A percentile compares a stretch with the other conserved stretches of the same genome.
Conservation (phyloP, 92 coral and sea anemone species). For the Plumapathes pennacea region DNA sequence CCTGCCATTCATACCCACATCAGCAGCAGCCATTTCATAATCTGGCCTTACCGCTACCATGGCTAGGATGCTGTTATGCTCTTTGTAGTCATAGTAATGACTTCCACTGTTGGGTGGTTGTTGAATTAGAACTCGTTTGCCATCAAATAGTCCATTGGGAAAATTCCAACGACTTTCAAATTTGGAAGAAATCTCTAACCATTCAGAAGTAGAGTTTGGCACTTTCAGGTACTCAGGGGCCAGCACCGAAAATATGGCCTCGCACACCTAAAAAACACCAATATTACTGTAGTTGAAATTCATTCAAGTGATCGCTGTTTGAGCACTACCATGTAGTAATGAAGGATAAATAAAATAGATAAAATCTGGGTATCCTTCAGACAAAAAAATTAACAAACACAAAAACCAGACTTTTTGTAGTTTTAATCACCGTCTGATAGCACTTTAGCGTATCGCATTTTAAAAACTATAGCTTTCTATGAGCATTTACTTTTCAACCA, state of each 20-base stretch:
- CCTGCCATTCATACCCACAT: conserved; percentile 1
- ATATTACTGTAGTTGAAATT: too few species aligned
- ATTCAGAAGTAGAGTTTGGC: conserved; percentile 2
- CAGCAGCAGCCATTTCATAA: not conserved
- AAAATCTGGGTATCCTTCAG: too few species aligned
- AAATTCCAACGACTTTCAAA: conserved; percentile 8
- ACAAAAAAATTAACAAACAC: too few species aligned
- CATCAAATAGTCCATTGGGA: conserved; percentile 13
- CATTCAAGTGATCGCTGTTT: too few species aligned
- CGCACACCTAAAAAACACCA: too few species aligned
- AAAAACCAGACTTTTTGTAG: too few species aligned
- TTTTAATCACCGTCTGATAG: too few species aligned
- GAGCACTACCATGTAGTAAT: too few species aligned
- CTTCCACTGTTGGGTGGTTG: not conserved
- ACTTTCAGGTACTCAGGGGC: not conserved
- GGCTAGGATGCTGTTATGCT: not conserved
- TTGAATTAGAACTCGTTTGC: conserved; percentile 5
- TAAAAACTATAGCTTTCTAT: too few species aligned
- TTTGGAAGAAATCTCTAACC: conserved; percentile 1
- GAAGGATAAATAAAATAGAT: too few species aligned
- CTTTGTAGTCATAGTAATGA: not conserved
- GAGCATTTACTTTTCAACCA: too few species aligned
- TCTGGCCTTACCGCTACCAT: not conserved
- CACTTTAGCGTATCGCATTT: too few species aligned
- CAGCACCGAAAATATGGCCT: conserved; percentile 4